These are phyloP conservation scores for Drosophila azteca DNA, from an alignment of 1,140 invertebrate genomes.

Conservation along the genomic window DNA sequence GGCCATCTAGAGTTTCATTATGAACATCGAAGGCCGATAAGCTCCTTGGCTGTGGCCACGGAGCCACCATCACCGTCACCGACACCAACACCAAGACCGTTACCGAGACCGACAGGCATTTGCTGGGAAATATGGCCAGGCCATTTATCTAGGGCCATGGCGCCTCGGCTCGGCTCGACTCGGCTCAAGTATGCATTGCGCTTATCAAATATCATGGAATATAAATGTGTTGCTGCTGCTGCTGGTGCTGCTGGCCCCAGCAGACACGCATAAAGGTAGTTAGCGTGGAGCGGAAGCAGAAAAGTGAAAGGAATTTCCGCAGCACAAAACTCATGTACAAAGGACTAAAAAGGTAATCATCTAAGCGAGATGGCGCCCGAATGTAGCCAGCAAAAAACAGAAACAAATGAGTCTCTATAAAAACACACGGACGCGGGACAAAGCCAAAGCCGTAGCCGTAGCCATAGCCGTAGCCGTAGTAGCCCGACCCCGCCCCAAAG, in stretches of 20 bases:
- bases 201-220: constrained; percentile 71
- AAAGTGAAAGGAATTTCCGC: constrained; percentile 67
- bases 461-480: too few relatives aligned
- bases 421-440: constrained; percentile 32
- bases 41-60: constrained; percentile 14
- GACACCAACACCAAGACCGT: background rate
- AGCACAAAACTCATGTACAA: constrained; percentile 40
- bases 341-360: constrained; percentile 71
- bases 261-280: constrained; percentile 74
- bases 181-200: constrained; percentile 34
- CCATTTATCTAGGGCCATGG: constrained; percentile 57
- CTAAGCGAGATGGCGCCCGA: constrained; percentile 39
- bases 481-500: background rate
- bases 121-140: constrained; percentile 55
- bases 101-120: constrained; percentile 11
- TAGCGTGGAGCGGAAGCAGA: constrained; percentile 55
- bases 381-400: constrained; percentile 58
- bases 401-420: constrained; percentile 79
- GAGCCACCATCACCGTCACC: too few relatives aligned
- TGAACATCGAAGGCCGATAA: constrained; percentile 2
- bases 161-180: constrained; percentile 6
- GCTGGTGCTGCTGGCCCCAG: constrained; percentile 41
- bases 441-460: too few relatives aligned
- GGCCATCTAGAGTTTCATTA: constrained; percentile 12
- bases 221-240: constrained; percentile 61